Conservation (phyloP, 2,888 invertebrate genomes). For the Melieria omissa region DNA sequence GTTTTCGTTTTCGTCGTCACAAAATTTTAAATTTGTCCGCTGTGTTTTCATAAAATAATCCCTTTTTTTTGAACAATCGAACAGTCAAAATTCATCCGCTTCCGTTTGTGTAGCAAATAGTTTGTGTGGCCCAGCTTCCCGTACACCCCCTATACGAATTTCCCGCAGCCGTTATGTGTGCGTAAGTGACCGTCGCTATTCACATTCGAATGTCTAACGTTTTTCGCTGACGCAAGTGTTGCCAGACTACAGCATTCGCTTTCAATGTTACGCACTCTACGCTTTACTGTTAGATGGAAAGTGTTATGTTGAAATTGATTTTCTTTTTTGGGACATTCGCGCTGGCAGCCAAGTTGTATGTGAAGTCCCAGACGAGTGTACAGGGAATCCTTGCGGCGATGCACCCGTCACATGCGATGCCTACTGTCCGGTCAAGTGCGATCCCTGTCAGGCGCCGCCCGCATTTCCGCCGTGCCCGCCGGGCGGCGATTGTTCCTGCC, state of each 20-base stretch:
- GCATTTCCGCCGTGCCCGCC: constrained; percentile 54
- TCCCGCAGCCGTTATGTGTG: constrained; percentile 44
- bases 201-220: neutral
- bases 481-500: constrained; percentile 45
- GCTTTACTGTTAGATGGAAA: neutral
- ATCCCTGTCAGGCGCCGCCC: constrained; percentile 52
- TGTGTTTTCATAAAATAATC: constrained; percentile 36
- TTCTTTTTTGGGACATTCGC: neutral
- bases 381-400: constrained; percentile 35
- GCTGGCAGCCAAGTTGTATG: constrained; percentile 41
- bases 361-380: constrained; percentile 44
- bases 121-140: too few relatives aligned
- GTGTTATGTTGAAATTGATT: neutral
- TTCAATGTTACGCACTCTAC: too few relatives aligned
- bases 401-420: constrained; percentile 38
- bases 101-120: constrained; percentile 30
- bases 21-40: constrained; percentile 41
- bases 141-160: neutral
- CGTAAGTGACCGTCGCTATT: constrained; percentile 41
- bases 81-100: constrained; percentile 39
- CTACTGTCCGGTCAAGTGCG: constrained; percentile 43
- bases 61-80: constrained; percentile 30
- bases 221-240: neutral
- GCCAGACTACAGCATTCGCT: neutral
- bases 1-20: constrained; percentile 38